Conservation (phyloP, 2,797 vertebrate genomes). For the Poeciliopsis presidionis region DNA sequence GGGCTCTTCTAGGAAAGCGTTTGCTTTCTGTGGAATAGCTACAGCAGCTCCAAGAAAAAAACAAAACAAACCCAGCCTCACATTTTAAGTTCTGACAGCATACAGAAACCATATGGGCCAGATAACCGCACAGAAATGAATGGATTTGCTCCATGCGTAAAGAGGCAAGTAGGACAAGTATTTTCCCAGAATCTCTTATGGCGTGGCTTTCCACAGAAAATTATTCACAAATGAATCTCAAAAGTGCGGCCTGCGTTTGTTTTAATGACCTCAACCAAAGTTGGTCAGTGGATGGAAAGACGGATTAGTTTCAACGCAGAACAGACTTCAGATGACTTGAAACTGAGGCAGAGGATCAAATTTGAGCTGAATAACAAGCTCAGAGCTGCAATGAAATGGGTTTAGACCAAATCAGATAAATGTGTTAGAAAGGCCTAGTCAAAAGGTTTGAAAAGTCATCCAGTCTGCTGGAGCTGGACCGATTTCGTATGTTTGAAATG, state of each 20-base stretch:
- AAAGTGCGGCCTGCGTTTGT: not conserved
- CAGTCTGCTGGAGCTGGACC: not conserved
- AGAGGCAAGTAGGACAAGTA: not conserved
- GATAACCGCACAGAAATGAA: not conserved
- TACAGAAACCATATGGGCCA: slow-evolving; percentile 30
- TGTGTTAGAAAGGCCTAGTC: not conserved
- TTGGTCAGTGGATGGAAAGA: not conserved
- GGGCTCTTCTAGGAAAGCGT: slow-evolving; percentile 52
- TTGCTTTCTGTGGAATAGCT: slow-evolving; percentile 25
- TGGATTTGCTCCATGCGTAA: not conserved
- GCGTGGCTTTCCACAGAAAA: not conserved
- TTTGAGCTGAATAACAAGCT: not conserved
- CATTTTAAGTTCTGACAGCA: slow-evolving; percentile 38
- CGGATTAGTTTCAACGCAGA: not conserved
- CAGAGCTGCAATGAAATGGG: not conserved
- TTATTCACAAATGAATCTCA: not conserved
- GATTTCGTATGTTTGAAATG: not conserved
- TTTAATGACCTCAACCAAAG: not conserved
- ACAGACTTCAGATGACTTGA: not conserved
- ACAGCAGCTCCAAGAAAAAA: not conserved
- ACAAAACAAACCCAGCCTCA: not conserved
- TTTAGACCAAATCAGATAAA: not conserved
- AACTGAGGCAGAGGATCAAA: not conserved
- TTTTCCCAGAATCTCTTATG: not conserved
- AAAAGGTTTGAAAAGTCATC: not conserved